Evolutionary conservation across 2,113 vertebrate genomes (phyloP), one percentile per base, ranked within the genome.

Genomic region (Dipodomys stephensi): DNA sequence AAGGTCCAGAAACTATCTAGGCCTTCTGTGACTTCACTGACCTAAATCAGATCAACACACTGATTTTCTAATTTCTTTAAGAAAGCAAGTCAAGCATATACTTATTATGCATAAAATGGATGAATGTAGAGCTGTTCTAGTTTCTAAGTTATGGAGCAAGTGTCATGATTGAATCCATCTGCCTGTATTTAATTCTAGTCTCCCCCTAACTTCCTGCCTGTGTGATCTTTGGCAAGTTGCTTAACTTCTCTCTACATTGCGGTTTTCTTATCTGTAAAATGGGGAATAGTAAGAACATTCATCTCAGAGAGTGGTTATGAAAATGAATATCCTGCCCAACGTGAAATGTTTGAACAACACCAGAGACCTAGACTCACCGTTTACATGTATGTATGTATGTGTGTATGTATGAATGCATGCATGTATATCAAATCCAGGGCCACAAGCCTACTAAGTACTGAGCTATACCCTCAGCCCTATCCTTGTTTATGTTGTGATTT

Each of bases 61-160:
- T n/a, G 62, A 92, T 69, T 93, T 94, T 81, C 32, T 25, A 69
- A 88, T 76, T 82, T 65, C 85, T 68, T 57, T 57, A 16, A 16
- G 12, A 57, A 35, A 77, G 76, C 39, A 92, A 35, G 49, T 13
- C 39, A 83, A 27, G 80, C 28, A 11, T 57, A 44, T 57, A 57
- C 15, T 57, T 57, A 53, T 13, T 53, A 57, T 57, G 53, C 53
- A 57, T 57, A 57, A 57, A 57, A 35, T 44, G 27, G 62, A 76
- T 87, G 49, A 67, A 90, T 82, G 32, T 65, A 32, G 60, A 79
- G 44, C 18, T 39, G 7, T 83, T 85, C 44, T 80, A 46, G 62
- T 81, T 81, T 96, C 67, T 74, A 79, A 82, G 86, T 92, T 73
- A 69, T 30, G 62, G 32, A 73, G 4, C 22, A 28, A 12, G 5